These are phyloP conservation scores for Acanthochromis polyacanthus DNA, from an alignment of 2,113 vertebrate genomes.

Conservation along the genomic window DNA sequence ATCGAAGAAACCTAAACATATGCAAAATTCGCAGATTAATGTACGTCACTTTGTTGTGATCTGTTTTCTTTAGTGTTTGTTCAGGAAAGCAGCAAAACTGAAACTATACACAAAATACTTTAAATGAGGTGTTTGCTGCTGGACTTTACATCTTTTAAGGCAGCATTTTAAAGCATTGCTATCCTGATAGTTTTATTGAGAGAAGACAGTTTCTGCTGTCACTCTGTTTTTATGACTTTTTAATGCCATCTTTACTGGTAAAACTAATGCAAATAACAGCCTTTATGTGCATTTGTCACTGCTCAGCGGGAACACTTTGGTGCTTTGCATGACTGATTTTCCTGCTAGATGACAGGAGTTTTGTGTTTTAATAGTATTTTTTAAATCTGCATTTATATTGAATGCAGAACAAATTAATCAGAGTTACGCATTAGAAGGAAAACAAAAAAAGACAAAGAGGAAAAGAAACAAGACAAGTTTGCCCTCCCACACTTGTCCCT, in stretches of 20 bases:
- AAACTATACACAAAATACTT: too few relatives aligned
- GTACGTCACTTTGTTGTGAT: neutral
- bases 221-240: too few relatives aligned
- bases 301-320: neutral
- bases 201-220: too few relatives aligned
- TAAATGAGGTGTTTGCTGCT: neutral
- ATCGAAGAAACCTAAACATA: constrained; percentile 13
- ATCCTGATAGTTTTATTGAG: neutral
- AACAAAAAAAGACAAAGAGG: neutral
- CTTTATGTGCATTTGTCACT: too few relatives aligned
- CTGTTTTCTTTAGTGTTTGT: too few relatives aligned
- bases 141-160: neutral
- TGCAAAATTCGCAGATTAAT: constrained; percentile 13
- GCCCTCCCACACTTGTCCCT: constrained; percentile 1
- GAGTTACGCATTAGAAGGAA: too few relatives aligned
- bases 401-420: too few relatives aligned
- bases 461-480: neutral
- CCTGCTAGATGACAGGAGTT: neutral
- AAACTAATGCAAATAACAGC: too few relatives aligned
- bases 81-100: too few relatives aligned
- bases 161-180: neutral
- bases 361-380: too few relatives aligned
- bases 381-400: too few relatives aligned
- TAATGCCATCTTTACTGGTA: too few relatives aligned
- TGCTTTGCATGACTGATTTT: neutral